phyloP scores from a whole-genome alignment of 2,888 invertebrate species.

The Lasioglossum figueresi region DNA sequence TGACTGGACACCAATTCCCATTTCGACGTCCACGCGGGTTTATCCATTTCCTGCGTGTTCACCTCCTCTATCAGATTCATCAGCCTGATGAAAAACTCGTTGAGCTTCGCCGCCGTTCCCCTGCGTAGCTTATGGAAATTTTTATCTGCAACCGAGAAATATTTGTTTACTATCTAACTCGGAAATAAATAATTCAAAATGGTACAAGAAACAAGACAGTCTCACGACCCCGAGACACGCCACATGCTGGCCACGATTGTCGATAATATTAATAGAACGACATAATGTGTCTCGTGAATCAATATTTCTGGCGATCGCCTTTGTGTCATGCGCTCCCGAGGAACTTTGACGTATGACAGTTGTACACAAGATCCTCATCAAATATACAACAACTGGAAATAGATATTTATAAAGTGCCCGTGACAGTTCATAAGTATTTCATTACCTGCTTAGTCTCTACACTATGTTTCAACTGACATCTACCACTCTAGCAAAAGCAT shows the following conservation, averaged over 20 bases:
- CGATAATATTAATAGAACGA: slow-evolving; percentile 60
- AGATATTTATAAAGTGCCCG: slow-evolving; percentile 5
- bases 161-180: background rate
- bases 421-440: slow-evolving; percentile 2
- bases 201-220: background rate
- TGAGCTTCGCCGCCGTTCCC: slow-evolving; percentile 78
- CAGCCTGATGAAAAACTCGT: slow-evolving; percentile 77
- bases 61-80: slow-evolving; percentile 80
- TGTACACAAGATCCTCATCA: slow-evolving; percentile 19
- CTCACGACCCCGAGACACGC: background rate
- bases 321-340: background rate
- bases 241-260: slow-evolving; percentile 5
- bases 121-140: slow-evolving; percentile 76
- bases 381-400: slow-evolving; percentile 33
- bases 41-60: slow-evolving; percentile 77
- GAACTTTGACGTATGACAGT: slow-evolving; percentile 1
- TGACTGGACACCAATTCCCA: slow-evolving; percentile 73
- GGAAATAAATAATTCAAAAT: background rate
- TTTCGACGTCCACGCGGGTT: slow-evolving; percentile 73
- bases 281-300: slow-evolving; percentile 47
- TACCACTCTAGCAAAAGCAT: background rate
- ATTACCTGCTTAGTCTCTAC: background rate
- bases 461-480: background rate
- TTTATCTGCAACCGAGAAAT: slow-evolving; percentile 69
- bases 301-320: slow-evolving; percentile 58